phyloP scores from a whole-genome alignment of 2,888 invertebrate genomes.

The Atrina japonica region DNA sequence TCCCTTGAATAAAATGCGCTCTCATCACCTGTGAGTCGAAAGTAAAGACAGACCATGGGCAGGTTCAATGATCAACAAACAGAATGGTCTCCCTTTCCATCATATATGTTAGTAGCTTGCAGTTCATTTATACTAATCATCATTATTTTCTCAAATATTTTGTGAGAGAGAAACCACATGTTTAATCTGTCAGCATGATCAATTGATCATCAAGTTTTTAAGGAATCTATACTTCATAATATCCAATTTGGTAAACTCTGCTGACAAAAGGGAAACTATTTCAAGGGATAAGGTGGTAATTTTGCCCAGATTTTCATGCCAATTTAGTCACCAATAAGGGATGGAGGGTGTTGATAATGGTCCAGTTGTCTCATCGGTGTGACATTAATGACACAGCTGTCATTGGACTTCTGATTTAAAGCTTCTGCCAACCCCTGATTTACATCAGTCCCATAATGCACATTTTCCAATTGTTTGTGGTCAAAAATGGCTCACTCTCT shows the following conservation, averaged over 20 bases:
- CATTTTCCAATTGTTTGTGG: neutral
- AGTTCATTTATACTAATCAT: too few species aligned
- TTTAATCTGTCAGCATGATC: conserved; percentile 46
- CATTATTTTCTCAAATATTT: too few species aligned
- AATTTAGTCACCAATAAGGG: conserved; percentile 44
- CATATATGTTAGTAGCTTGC: too few species aligned
- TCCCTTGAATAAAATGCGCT: too few species aligned
- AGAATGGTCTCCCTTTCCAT: too few species aligned
- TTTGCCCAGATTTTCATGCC: conserved; percentile 42
- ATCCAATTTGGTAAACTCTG: conserved; percentile 39
- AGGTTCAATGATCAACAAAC: too few species aligned
- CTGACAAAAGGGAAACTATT: conserved; percentile 44
- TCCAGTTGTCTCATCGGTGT: conserved; percentile 37
- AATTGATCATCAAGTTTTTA: conserved; percentile 45
- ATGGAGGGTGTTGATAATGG: conserved; percentile 38
- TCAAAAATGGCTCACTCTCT: conserved; percentile 2
- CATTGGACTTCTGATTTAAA: conserved; percentile 38
- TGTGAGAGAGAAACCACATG: conserved; percentile 8
- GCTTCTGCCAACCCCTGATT: conserved; percentile 21
- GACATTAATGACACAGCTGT: conserved; percentile 42
- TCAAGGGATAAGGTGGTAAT: conserved; percentile 36
- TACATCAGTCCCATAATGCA: conserved; percentile 4
- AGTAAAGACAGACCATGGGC: too few species aligned
- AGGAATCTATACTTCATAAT: conserved; percentile 37
- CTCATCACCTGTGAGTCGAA: too few species aligned